Conservation (phyloP, 2,888 invertebrate species). For the Nezara viridula region DNA sequence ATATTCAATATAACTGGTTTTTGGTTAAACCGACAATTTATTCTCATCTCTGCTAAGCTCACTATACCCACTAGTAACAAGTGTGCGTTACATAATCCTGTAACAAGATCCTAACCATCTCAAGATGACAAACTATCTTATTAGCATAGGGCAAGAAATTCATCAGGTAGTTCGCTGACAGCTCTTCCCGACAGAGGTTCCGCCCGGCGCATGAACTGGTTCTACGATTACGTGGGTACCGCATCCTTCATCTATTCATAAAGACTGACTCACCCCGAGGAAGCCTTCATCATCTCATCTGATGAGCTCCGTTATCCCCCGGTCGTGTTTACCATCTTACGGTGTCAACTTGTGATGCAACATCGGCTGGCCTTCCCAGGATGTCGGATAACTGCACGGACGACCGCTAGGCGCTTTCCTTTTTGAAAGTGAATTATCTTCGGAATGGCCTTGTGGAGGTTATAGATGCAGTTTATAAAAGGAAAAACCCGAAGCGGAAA, state of each 20-base stretch:
- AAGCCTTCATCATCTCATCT: background rate
- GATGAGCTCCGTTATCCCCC: background rate
- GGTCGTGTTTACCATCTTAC: slow-evolving; percentile 23
- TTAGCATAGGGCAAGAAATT: background rate
- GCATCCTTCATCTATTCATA: slow-evolving; percentile 21
- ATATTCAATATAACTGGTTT: too few relatives aligned
- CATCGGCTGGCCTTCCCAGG: background rate
- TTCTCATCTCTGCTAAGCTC: too few relatives aligned
- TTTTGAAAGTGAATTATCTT: slow-evolving; percentile 23
- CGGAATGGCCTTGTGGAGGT: background rate
- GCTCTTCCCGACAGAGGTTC: background rate
- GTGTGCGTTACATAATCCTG: too few relatives aligned
- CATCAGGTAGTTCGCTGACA: background rate
- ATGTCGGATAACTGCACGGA: background rate
- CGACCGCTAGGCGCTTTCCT: background rate
- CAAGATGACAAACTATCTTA: background rate
- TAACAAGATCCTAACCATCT: too few relatives aligned
- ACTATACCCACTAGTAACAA: too few relatives aligned
- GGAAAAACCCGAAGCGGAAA: too few relatives aligned
- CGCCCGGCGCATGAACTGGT: background rate
- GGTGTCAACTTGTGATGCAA: slow-evolving; percentile 21
- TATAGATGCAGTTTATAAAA: background rate
- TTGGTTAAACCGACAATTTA: too few relatives aligned
- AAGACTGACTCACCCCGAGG: background rate
- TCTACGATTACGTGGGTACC: background rate